Conservation (phyloP, 2,888 invertebrate genomes). For the Troglohyphantes excavatus region DNA sequence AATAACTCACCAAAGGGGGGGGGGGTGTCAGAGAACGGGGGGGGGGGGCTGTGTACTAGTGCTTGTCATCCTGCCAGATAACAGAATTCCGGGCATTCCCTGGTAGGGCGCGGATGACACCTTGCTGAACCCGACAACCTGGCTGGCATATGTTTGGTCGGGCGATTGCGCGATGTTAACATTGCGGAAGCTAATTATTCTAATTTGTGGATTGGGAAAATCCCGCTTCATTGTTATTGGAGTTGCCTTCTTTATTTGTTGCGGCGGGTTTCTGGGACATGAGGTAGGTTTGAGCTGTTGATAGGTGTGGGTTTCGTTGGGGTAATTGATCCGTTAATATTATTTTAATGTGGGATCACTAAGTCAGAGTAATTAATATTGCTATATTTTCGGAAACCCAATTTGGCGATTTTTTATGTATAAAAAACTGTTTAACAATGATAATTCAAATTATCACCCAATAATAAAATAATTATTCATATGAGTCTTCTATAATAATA, state of each 20-base stretch:
- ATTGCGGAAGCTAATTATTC: constrained; percentile 58
- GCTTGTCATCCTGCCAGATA: constrained; percentile 59
- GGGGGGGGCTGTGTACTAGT: constrained; percentile 37
- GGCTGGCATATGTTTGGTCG: constrained; percentile 17
- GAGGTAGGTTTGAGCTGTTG: background rate
- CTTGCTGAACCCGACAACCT: constrained; percentile 45
- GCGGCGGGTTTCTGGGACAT: background rate
- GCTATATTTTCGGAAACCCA: no score
- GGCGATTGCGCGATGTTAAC: constrained; percentile 54
- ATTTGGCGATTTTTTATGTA: no score
- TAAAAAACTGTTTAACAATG: no score
- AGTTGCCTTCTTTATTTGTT: constrained; percentile 14
- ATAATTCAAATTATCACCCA: no score
- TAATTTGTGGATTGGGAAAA: constrained; percentile 39
- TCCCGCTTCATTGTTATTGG: constrained; percentile 26
- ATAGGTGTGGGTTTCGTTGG: background rate
- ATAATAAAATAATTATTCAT: no score
- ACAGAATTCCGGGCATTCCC: constrained; percentile 46
- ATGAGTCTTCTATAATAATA: no score
- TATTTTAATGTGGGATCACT: no score
- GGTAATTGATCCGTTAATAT: no score
- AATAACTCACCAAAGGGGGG: constrained; percentile 52
- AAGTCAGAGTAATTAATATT: no score
- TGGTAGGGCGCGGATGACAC: constrained; percentile 34
- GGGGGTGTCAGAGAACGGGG: constrained; percentile 40